Percentiles rank a stretch among this genome's conserved stretches.
Evolutionary conservation across 2,888 invertebrate species (phyloP).

Genomic region (Macrosoma leucophasiata): DNA sequence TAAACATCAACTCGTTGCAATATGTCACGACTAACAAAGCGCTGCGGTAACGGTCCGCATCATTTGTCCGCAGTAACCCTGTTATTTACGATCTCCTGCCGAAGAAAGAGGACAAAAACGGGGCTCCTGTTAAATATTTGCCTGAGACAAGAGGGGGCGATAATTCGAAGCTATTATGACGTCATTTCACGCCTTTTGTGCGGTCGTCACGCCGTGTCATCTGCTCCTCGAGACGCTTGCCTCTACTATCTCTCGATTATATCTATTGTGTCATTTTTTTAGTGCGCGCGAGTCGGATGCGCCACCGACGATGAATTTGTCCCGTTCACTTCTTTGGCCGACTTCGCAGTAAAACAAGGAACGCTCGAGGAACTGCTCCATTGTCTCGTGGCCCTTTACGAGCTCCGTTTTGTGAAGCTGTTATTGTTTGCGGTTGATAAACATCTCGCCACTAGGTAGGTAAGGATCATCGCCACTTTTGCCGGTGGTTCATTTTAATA

Average conservation of each 20-base stretch:
- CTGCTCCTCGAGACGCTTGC: constrained; percentile 74
- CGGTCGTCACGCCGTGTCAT: constrained; percentile 73
- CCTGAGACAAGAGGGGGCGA: constrained; percentile 74
- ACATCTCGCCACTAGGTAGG: constrained; percentile 72
- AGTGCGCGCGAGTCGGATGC: constrained; percentile 64
- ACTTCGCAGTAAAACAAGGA: constrained; percentile 71
- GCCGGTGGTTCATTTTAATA: constrained; percentile 59
- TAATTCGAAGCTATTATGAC: constrained; percentile 76
- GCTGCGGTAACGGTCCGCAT: constrained; percentile 69
- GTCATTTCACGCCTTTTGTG: constrained; percentile 75
- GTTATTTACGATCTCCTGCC: constrained; percentile 70
- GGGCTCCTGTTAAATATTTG: constrained; percentile 73
- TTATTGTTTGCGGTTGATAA: constrained; percentile 75
- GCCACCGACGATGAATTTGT: constrained; percentile 73
- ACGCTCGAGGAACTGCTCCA: constrained; percentile 63
- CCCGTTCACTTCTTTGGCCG: constrained; percentile 64
- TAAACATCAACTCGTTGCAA: constrained; percentile 67
- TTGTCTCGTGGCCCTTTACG: constrained; percentile 72
- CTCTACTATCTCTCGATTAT: constrained; percentile 70
- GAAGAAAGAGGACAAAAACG: constrained; percentile 68
- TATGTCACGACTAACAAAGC: constrained; percentile 67
- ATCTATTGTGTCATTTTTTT: constrained; percentile 74
- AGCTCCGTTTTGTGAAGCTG: constrained; percentile 70
- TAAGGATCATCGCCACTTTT: constrained; percentile 71
- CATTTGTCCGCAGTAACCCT: constrained; percentile 65